Evolutionary conservation across 2,888 invertebrate genomes (phyloP).

Genomic region (Calameuta filiformis): DNA sequence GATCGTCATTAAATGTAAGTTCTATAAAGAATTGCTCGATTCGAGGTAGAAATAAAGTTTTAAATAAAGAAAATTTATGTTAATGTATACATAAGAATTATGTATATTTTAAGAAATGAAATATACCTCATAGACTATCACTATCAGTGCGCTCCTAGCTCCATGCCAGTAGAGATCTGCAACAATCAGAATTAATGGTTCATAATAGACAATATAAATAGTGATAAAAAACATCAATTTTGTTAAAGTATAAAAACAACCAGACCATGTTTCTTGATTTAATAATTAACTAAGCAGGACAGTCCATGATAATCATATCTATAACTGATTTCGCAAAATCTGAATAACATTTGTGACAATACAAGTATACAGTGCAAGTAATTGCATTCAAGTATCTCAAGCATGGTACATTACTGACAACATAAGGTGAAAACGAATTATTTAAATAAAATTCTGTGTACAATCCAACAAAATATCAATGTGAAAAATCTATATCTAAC

Average conservation of each 20-base stretch:
- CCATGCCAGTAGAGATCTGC: constrained; percentile 68
- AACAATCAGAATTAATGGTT: constrained; percentile 38
- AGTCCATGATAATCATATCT: neutral
- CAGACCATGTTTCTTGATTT: neutral
- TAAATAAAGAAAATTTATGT: neutral
- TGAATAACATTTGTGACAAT: neutral
- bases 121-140: constrained; percentile 62
- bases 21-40: neutral
- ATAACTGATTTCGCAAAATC: neutral
- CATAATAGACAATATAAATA: neutral
- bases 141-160: constrained; percentile 66
- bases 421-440: neutral
- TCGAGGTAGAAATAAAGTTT: neutral
- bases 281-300: neutral
- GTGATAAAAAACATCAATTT: neutral
- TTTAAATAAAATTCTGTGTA: neutral
- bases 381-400: neutral
- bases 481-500: neutral
- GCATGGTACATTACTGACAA: neutral
- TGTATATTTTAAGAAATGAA: constrained; percentile 37
- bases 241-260: neutral
- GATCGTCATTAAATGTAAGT: neutral
- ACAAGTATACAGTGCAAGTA: neutral
- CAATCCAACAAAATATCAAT: neutral
- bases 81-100: neutral